A percentile compares a stretch with the other conserved stretches of the same genome.
phyloP scores from a whole-genome alignment of 1,140 invertebrate genomes.

The Cyrtorhinus lividipennis region DNA sequence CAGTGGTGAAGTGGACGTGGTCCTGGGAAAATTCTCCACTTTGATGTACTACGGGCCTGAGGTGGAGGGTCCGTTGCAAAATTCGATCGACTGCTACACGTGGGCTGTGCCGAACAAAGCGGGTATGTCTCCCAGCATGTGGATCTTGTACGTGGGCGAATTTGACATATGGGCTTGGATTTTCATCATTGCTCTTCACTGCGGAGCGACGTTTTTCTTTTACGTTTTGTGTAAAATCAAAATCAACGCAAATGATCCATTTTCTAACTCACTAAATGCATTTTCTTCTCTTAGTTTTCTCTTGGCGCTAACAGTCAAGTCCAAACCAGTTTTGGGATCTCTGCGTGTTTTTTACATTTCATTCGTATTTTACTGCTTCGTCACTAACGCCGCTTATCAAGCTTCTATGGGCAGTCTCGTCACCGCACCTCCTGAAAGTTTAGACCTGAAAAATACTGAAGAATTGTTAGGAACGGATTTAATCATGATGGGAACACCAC shows the following conservation, averaged over 20 bases:
- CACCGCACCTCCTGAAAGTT: slow-evolving; percentile 23
- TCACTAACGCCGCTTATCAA: slow-evolving; percentile 24
- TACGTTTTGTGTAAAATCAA: background rate
- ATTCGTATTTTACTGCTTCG: slow-evolving; percentile 25
- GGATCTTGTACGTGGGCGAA: slow-evolving; percentile 25
- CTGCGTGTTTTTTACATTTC: slow-evolving; percentile 22
- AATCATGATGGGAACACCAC: slow-evolving; percentile 22
- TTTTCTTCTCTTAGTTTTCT: slow-evolving; percentile 19
- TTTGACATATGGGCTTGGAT: slow-evolving; percentile 16
- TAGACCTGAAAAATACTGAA: slow-evolving; percentile 22
- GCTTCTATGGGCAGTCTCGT: slow-evolving; percentile 26
- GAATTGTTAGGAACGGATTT: slow-evolving; percentile 23
- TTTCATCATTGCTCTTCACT: background rate
- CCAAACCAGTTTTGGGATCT: slow-evolving; percentile 13
- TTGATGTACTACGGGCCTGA: slow-evolving; percentile 22
- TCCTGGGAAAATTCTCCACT: slow-evolving; percentile 23
- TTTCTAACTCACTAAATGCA: background rate
- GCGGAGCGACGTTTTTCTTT: slow-evolving; percentile 13
- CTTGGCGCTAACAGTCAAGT: slow-evolving; percentile 21
- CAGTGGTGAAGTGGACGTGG: slow-evolving; percentile 23
- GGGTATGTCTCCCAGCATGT: slow-evolving; percentile 23
- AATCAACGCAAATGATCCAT: background rate
- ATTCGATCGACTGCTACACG: slow-evolving; percentile 26
- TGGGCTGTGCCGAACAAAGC: slow-evolving; percentile 26
- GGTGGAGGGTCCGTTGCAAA: slow-evolving; percentile 22